These are phyloP conservation scores for chimpanzee (Pan troglodytes) DNA, from an alignment of 2,113 vertebrate genomes.

Conservation along the genomic window NHGRI_mPanTro3-v2.1_pri NC_086016.1:48808501-48809000, in stretches of 20 bases:
- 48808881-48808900: rapidly evolving
- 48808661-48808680: too few relatives aligned
- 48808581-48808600: not conserved
- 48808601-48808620: not conserved
- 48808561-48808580: not conserved
- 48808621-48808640: not conserved
- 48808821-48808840: rapidly evolving
- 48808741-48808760: not conserved
- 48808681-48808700: rapidly evolving
- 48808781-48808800: rapidly evolving
- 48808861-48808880: not conserved
- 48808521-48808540: rapidly evolving
- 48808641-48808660: not conserved
- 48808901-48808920: not conserved
- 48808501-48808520: rapidly evolving
- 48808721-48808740: rapidly evolving
- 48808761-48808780: rapidly evolving
- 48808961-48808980: not conserved
- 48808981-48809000: rapidly evolving
- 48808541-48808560: rapidly evolving
- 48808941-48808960: not conserved
- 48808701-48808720: rapidly evolving
- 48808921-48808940: rapidly evolving
- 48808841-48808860: rapidly evolving
- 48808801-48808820: rapidly evolving